A percentile compares a stretch with the other conserved stretches of the same genome.
Evolutionary conservation across 2,888 invertebrate species (phyloP).

Genomic region (Eupelmus urozonus): DNA sequence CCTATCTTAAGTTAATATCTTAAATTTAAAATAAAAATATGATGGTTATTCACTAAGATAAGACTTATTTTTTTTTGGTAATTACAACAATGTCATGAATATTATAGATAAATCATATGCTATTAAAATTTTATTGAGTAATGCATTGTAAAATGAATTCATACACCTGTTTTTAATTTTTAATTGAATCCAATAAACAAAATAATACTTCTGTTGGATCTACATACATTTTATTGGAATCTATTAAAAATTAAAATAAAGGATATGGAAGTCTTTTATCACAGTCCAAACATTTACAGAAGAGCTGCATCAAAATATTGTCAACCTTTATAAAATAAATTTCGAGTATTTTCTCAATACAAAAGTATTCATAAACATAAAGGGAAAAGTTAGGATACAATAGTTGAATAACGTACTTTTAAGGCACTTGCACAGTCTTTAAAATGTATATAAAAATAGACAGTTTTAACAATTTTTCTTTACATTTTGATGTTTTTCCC

Average conservation of each 20-base stretch:
- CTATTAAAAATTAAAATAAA: constrained; percentile 1
- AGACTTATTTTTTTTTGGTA: constrained; percentile 41
- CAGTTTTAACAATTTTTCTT: not conserved
- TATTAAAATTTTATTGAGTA: constrained; percentile 12
- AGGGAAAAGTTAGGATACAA: not conserved
- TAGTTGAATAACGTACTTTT: constrained; percentile 11
- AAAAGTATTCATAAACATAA: constrained; percentile 3
- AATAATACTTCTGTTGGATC: not conserved
- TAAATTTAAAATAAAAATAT: constrained; percentile 21
- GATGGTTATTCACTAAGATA: constrained; percentile 24
- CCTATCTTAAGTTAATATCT: not conserved
- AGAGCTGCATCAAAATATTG: constrained; percentile 12
- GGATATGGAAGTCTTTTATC: constrained; percentile 32
- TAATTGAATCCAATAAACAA: not conserved
- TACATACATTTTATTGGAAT: constrained; percentile 2
- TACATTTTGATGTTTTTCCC: not conserved
- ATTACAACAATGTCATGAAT: constrained; percentile 25
- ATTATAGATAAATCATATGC: not conserved
- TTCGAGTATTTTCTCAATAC: constrained; percentile 31
- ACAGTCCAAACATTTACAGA: constrained; percentile 31
- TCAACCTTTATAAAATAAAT: not conserved
- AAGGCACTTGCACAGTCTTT: constrained; percentile 34
- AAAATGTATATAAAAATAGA: constrained; percentile 4
- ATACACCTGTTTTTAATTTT: not conserved
- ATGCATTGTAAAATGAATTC: not conserved